Evolutionary conservation across 1,140 invertebrate genomes (phyloP), one percentile per base, ranked within the genome.

Genomic region (Oryzaephilus surinamensis): DNA sequence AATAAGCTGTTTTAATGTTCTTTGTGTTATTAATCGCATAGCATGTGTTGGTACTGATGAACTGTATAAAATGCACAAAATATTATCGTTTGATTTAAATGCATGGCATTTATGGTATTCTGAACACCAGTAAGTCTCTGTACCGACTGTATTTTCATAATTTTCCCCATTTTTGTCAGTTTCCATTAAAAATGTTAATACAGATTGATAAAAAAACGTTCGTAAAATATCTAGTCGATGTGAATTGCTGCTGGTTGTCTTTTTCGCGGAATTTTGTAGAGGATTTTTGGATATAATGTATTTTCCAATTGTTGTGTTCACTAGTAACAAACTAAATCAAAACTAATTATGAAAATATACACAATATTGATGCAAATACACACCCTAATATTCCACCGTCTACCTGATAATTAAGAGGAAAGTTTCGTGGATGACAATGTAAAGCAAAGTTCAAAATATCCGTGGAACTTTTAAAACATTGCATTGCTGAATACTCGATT

Each of bases 41-140:
- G 78, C 76, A 50, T 76, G 71, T 30, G 71, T 76, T 27, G 79
- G 79, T 4, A 83, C 67, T 6, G 70, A 61, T 8, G 79, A 73
- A 11, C 72, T 67, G 56, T 79, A 84, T 1, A 85, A 56, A 5
- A 76, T 72, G 50, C 79, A 82, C 35, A 81, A 68, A 44, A 84
- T 63, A 41, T 78, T 66, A 50, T 75, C 63, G 10, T 65, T 66
- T 13, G 70, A 62, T 55, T 71, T 71, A 6, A 77, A 53, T 8
- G 74, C 79, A 50, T 87, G 82, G 53, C 84, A 85, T 64, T 90
- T 90, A 57, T 89, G 80, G 57, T 84, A 84, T 57, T 87, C 82
- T 0, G 81, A 84, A 54, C 79, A 79, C 73, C 83, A 80, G 59
- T 86, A 88, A 3, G 80, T 79, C 65, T 88, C 84, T 58, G 68